Evolutionary conservation across 2,888 invertebrate species (phyloP), one percentile per base, ranked within the genome.

Genomic region (Hetaerina titia): DNA sequence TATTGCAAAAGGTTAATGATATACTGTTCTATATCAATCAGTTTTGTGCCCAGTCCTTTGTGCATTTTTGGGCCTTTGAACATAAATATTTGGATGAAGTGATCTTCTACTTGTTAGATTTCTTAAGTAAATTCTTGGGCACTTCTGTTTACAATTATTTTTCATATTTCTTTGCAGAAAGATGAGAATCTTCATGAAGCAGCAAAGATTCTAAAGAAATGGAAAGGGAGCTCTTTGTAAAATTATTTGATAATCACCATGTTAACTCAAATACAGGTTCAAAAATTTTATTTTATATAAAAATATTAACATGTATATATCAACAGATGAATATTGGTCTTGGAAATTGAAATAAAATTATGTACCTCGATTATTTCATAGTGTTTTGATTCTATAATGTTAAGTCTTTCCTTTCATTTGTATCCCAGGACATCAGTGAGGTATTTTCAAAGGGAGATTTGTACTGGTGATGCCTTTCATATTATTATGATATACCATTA

Each of bases 121-220:
- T 64, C 63, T 94, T 94, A 1, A n/a, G n/a, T 13, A 15, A 25
- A n/a, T 81, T 6, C 15, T 25, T 31, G 0, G 25, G 11, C 25
- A 7, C 63, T 19, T 94, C 31, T 45, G 22, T 94, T 17, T 74
- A 81, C 6, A 17, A 9, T 25, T 9, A 6, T 63, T 58, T 89
- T 95, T 96, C 96, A 96, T 96, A 88, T 96, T 25, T 74, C 8
- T 31, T 97, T 97, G 94, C 97, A 98, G 98, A 98, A 98, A 97
- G 98, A 98, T 96, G 98, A 98, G 96, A 98, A 98, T 96, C 96
- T 98, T 58, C 96, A 97, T 95, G 97, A 98, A 95, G 98, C 98
- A 25, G 98, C 97, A 45, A 97, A 98, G 96, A 97, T 98, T 94
- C 96, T 98, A 1, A 97, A 97, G 95, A 97, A 98, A 95, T 98